Evolutionary conservation across 2,113 vertebrate species (phyloP).

Genomic region (Trinectes maculatus): DNA sequence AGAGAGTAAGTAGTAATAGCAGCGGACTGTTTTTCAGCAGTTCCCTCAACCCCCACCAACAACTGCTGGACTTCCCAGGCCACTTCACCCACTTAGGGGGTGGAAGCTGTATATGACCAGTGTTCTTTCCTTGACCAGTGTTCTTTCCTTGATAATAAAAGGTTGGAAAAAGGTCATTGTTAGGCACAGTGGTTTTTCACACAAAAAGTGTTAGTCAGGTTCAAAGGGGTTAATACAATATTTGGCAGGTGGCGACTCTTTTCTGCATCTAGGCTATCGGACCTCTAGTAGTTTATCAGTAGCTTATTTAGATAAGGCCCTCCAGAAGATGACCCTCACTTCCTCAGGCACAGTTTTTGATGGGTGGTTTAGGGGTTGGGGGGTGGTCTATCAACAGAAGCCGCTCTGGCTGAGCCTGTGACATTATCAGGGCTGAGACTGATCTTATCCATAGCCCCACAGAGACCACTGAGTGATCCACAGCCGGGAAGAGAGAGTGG

Average conservation of each 20-base stretch:
- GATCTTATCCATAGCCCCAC: constrained; percentile 38
- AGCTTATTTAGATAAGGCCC: constrained; percentile 38
- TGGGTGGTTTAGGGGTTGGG: background rate
- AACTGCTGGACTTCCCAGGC: no score
- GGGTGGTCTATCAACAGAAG: constrained; percentile 20
- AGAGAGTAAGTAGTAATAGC: no score
- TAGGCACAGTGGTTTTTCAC: background rate
- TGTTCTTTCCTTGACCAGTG: no score
- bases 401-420: background rate
- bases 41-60: no score
- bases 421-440: constrained; percentile 18
- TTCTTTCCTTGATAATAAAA: no score
- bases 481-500: constrained; percentile 10
- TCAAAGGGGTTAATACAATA: background rate
- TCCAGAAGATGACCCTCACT: constrained; percentile 31
- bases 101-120: no score
- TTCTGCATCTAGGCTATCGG: background rate
- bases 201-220: background rate
- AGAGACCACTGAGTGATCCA: constrained; percentile 25
- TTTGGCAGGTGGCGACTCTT: background rate
- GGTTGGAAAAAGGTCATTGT: no score
- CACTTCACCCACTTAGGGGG: no score
- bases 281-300: background rate
- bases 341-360: constrained; percentile 18
- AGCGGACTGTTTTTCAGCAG: no score